Evolutionary conservation across 2,797 vertebrate species (phyloP).

Genomic region (Falco novaeseelandiae): DNA sequence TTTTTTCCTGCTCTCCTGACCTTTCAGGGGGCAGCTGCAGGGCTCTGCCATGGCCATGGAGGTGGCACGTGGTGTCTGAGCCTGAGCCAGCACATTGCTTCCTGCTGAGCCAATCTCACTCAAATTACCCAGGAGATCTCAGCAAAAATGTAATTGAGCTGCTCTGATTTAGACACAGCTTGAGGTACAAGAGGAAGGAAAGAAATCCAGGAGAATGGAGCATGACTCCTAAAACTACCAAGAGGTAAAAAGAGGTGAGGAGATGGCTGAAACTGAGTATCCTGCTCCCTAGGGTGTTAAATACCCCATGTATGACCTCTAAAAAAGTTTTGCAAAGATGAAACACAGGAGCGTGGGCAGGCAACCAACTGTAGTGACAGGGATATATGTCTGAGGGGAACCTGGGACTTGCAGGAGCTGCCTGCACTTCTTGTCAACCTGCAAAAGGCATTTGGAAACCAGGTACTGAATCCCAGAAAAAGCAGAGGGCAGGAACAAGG

Average conservation of each 20-base stretch:
- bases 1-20: neutral
- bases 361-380: neutral
- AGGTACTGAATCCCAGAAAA: neutral
- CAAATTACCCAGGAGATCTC: slow-evolving; percentile 25
- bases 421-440: neutral
- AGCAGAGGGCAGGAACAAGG: neutral
- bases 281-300: rapidly evolving
- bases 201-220: neutral
- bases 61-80: neutral
- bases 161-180: neutral
- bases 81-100: neutral
- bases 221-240: neutral
- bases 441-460: neutral
- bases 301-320: neutral
- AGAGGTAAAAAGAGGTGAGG: neutral
- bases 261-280: neutral
- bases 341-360: rapidly evolving
- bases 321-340: neutral
- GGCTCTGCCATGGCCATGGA: neutral
- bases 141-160: neutral
- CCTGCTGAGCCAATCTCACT: slow-evolving; percentile 29
- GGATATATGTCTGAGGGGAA: rapidly evolving
- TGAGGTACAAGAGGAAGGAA: neutral
- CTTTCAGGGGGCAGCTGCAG: neutral
- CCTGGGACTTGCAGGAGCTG: neutral